These are phyloP conservation scores for Porites cylindrica DNA, from an alignment of 92 coral and sea anemone species.

Conservation along the genomic window DNA sequence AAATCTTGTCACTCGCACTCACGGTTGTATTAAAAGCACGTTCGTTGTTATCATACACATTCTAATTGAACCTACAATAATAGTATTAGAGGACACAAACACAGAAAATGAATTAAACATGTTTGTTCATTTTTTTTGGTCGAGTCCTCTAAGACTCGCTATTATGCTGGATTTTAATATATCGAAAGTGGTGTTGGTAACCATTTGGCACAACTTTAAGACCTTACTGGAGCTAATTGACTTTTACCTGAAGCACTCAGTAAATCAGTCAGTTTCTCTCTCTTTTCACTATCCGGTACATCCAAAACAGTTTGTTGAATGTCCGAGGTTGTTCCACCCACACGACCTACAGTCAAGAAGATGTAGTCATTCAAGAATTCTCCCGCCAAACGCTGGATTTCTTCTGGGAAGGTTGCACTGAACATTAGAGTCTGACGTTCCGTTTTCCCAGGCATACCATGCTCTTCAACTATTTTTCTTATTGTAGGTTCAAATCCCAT, in stretches of 20 bases:
- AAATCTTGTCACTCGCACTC: too few relatives aligned
- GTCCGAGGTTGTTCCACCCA: constrained; percentile 98
- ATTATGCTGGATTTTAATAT: too few relatives aligned
- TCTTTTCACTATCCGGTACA: constrained; percentile 92
- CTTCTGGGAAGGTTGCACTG: constrained; percentile 98
- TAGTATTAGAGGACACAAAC: too few relatives aligned
- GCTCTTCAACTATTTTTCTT: constrained; percentile 76
- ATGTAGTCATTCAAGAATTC: constrained; percentile 94
- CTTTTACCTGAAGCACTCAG: constrained; percentile 87
- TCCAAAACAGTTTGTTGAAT: constrained; percentile 92
- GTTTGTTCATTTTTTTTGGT: too few relatives aligned
- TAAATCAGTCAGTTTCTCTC: constrained; percentile 89
- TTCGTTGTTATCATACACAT: too few relatives aligned
- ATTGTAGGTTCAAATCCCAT: constrained; percentile 95
- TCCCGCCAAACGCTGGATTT: constrained; percentile 90
- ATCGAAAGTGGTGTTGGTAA: too few relatives aligned
- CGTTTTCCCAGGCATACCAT: constrained; percentile 88
- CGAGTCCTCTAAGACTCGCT: too few relatives aligned
- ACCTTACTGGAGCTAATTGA: background rate
- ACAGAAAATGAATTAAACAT: too few relatives aligned
- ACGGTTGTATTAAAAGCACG: too few relatives aligned
- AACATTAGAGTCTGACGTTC: constrained; percentile 96
- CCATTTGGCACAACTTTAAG: too few relatives aligned
- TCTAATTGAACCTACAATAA: too few relatives aligned
- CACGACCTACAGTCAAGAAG: constrained; percentile 97